Percentiles rank a stretch among this genome's conserved stretches.
phyloP scores from a whole-genome alignment of 2,888 invertebrate species.

The Ochropacha duplaris region DNA sequence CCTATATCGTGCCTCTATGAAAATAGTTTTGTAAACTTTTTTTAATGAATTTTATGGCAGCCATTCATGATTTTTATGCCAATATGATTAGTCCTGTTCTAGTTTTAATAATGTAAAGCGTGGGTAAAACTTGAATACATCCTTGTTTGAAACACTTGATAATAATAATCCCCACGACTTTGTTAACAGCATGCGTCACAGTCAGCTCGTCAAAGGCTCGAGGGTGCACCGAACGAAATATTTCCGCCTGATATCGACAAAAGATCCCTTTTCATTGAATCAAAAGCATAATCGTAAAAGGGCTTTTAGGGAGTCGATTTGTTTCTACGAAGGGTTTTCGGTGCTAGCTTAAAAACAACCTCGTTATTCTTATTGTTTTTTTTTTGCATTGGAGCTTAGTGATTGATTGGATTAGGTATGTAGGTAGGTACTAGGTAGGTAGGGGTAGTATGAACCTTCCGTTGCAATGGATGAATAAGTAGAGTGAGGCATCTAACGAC shows the following conservation, averaged over 20 bases:
- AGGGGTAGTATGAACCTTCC: no score
- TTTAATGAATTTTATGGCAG: no score
- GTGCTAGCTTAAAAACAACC: constrained; percentile 26
- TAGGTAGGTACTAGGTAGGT: not conserved
- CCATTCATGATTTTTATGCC: no score
- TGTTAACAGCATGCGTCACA: constrained; percentile 12
- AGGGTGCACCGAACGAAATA: constrained; percentile 44
- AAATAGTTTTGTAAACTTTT: no score
- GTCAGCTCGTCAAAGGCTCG: constrained; percentile 27
- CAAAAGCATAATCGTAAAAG: constrained; percentile 67
- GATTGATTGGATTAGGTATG: not conserved
- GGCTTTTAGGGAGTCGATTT: constrained; percentile 55
- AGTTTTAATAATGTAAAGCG: not conserved
- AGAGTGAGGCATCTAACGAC: no score
- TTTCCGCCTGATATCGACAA: constrained; percentile 65
- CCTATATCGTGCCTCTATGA: no score
- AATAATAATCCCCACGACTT: not conserved
- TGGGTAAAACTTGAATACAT: not conserved
- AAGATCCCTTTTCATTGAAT: constrained; percentile 68
- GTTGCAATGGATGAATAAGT: no score
- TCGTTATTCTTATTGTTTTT: constrained; percentile 34
- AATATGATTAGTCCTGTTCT: no score
- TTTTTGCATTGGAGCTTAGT: constrained; percentile 17
- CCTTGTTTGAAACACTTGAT: not conserved
- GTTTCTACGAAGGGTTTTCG: constrained; percentile 38